Conservation (phyloP, 2,888 invertebrate genomes). For the Trichopria drosophilae region DNA sequence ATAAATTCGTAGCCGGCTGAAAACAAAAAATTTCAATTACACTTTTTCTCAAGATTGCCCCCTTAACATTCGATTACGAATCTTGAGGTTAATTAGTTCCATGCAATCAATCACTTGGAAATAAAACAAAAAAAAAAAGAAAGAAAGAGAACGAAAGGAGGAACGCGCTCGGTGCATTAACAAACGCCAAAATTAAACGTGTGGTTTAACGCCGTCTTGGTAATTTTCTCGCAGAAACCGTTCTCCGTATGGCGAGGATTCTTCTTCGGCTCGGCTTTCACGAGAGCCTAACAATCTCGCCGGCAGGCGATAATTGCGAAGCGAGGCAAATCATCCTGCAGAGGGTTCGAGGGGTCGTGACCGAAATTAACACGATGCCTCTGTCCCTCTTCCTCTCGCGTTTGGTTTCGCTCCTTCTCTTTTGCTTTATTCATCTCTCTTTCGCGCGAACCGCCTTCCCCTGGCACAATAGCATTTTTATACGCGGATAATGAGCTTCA, state of each 20-base stretch:
- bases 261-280: too few relatives aligned
- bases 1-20: too few relatives aligned
- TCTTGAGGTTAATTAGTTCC: slow-evolving; percentile 26
- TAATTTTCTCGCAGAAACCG: slow-evolving; percentile 29
- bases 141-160: not conserved
- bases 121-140: slow-evolving; percentile 15
- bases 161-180: slow-evolving; percentile 14
- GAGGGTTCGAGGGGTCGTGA: slow-evolving; percentile 34
- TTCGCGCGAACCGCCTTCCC: slow-evolving; percentile 11
- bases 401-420: slow-evolving; percentile 6
- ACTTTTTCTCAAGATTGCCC: too few relatives aligned
- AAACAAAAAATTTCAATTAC: too few relatives aligned
- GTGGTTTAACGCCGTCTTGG: slow-evolving; percentile 31
- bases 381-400: slow-evolving; percentile 25
- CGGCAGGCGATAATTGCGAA: slow-evolving; percentile 32
- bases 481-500: slow-evolving; percentile 51
- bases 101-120: slow-evolving; percentile 30
- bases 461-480: slow-evolving; percentile 47
- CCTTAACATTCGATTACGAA: too few relatives aligned
- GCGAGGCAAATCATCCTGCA: slow-evolving; percentile 32
- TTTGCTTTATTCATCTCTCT: not conserved
- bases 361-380: slow-evolving; percentile 36
- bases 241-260: slow-evolving; percentile 12
- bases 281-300: slow-evolving; percentile 33
- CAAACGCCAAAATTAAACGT: slow-evolving; percentile 30